phyloP scores from a whole-genome alignment of 2,113 vertebrate species.

The Fulica atra region DNA sequence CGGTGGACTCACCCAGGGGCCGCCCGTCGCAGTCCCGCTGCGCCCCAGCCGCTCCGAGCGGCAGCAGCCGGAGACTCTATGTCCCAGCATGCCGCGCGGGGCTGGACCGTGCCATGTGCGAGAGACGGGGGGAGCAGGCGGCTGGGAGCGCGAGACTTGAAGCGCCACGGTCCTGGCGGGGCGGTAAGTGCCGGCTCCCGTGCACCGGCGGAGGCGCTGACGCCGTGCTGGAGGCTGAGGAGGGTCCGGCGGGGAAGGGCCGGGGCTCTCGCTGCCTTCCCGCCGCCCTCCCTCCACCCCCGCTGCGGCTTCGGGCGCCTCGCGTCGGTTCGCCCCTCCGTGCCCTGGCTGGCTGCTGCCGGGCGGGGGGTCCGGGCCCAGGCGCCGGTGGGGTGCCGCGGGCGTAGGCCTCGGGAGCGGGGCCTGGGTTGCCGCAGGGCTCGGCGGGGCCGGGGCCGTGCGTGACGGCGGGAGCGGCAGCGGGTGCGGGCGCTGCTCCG shows the following conservation, averaged over 20 bases:
- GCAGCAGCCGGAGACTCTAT: constrained; percentile 42
- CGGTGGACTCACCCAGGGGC: background rate
- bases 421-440: background rate
- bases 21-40: background rate
- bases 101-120: background rate
- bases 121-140: background rate
- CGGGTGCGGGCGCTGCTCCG: background rate
- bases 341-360: too few relatives aligned
- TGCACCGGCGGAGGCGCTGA: background rate
- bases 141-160: background rate
- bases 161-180: background rate
- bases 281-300: too few relatives aligned
- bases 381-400: background rate
- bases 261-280: rapidly evolving
- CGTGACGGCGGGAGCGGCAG: background rate
- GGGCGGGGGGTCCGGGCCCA: background rate
- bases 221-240: background rate
- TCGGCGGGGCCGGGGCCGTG: background rate
- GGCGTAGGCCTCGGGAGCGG: background rate
- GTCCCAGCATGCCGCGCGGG: constrained; percentile 65
- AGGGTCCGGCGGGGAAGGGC: background rate
- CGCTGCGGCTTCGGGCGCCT: background rate
- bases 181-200: background rate
- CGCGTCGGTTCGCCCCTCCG: too few relatives aligned
- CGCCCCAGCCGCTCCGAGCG: rapidly evolving